Evolutionary conservation across 2,888 invertebrate genomes (phyloP).

Genomic region (Melanchra persicariae): DNA sequence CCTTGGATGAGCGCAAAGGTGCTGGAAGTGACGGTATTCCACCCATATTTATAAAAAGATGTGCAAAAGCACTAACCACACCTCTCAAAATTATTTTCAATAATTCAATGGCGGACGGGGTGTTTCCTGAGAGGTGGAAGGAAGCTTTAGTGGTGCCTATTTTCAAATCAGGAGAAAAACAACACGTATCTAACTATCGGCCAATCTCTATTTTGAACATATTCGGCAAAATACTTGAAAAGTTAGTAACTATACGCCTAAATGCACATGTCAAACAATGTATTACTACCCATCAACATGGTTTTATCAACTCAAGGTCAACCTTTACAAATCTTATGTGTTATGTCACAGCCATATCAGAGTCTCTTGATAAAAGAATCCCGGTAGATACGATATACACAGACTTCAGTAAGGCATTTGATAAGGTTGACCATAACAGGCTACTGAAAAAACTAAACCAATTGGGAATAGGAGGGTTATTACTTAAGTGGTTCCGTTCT

Average conservation of each 20-base stretch:
- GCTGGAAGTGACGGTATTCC: constrained; percentile 1
- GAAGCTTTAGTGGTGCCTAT: constrained; percentile 2
- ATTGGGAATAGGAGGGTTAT: neutral
- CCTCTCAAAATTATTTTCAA: constrained; percentile 5
- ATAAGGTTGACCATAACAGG: neutral
- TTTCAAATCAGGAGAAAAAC: constrained; percentile 10
- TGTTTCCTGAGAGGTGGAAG: neutral
- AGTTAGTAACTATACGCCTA: neutral
- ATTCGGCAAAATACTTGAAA: constrained; percentile 12
- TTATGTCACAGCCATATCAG: constrained; percentile 3
- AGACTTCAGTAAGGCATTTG: neutral
- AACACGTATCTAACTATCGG: neutral
- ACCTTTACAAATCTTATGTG: neutral
- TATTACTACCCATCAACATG: neutral
- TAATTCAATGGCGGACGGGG: neutral
- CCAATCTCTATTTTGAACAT: constrained; percentile 6
- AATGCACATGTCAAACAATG: neutral
- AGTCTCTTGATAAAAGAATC: constrained; percentile 3
- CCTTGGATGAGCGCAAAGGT: neutral
- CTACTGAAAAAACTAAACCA: neutral
- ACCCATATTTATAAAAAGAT: neutral
- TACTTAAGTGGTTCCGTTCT: neutral
- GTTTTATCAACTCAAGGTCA: constrained; percentile 8
- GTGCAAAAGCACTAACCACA: neutral
- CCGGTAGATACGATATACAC: neutral